phyloP scores from a whole-genome alignment of 1,140 invertebrate species.

The Anagrus nilaparvatae region DNA sequence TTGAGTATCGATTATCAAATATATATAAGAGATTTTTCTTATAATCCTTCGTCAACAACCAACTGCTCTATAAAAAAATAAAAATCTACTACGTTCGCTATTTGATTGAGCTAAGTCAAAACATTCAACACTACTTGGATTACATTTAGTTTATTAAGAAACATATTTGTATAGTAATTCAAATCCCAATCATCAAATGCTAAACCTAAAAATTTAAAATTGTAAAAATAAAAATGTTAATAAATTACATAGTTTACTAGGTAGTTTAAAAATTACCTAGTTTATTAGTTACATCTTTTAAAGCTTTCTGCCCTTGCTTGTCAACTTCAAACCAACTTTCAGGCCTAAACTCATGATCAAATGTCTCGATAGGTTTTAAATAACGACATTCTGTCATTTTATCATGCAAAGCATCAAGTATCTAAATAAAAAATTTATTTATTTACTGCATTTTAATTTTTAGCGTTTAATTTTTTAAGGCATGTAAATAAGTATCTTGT shows the following conservation, averaged over 20 bases:
- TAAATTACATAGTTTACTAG: too few relatives aligned
- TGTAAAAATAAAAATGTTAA: too few relatives aligned
- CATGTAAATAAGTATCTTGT: slow-evolving; percentile 64
- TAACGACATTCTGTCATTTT: slow-evolving; percentile 76
- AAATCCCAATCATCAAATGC: slow-evolving; percentile 85
- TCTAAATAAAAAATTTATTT: slow-evolving; percentile 26
- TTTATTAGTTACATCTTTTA: slow-evolving; percentile 74
- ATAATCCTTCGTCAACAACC: slow-evolving; percentile 69
- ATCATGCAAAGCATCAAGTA: slow-evolving; percentile 64
- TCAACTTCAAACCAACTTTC: slow-evolving; percentile 77
- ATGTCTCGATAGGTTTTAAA: slow-evolving; percentile 56
- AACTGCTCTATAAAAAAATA: slow-evolving; percentile 92
- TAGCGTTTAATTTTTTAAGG: slow-evolving; percentile 24
- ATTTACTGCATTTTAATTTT: slow-evolving; percentile 38
- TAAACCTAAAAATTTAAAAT: slow-evolving; percentile 59
- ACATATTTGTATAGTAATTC: slow-evolving; percentile 75
- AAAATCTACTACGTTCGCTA: slow-evolving; percentile 86
- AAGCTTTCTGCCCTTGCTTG: slow-evolving; percentile 61
- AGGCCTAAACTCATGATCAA: slow-evolving; percentile 57
- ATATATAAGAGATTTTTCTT: slow-evolving; percentile 75
- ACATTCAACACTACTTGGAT: slow-evolving; percentile 95
- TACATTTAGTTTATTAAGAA: slow-evolving; percentile 73
- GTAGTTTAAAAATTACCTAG: slow-evolving; percentile 56
- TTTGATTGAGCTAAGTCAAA: slow-evolving; percentile 99
- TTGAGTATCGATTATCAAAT: slow-evolving; percentile 93